Conservation (phyloP, 2,888 invertebrate species). For the Bembecia ichneumoniformis region DNA sequence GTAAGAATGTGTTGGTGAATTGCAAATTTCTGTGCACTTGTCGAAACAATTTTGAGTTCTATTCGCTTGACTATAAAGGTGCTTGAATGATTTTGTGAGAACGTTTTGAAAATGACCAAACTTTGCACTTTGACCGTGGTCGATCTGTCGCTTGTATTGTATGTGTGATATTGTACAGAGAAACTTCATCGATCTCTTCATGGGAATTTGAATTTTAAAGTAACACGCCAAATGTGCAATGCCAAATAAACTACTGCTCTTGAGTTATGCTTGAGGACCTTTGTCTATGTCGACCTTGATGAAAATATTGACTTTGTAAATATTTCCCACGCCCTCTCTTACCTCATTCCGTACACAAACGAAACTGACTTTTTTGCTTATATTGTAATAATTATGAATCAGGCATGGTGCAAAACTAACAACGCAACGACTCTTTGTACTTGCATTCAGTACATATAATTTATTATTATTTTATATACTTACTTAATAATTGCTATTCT, state of each 20-base stretch:
- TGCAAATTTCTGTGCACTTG: slow-evolving; percentile 49
- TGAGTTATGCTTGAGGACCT: slow-evolving; percentile 44
- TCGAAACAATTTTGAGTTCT: slow-evolving; percentile 20
- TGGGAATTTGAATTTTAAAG: neutral
- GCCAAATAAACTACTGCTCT: slow-evolving; percentile 20
- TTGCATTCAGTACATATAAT: slow-evolving; percentile 69
- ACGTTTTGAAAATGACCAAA: slow-evolving; percentile 17
- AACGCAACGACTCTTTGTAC: slow-evolving; percentile 32
- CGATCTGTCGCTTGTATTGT: slow-evolving; percentile 39
- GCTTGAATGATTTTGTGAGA: slow-evolving; percentile 29
- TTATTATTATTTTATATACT: slow-evolving; percentile 2
- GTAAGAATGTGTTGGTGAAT: slow-evolving; percentile 66
- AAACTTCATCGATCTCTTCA: neutral
- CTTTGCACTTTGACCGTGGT: slow-evolving; percentile 37
- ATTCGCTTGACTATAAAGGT: slow-evolving; percentile 21
- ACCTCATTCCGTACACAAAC: slow-evolving; percentile 16
- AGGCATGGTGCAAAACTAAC: slow-evolving; percentile 65
- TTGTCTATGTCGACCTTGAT: slow-evolving; percentile 71
- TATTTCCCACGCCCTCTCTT: slow-evolving; percentile 20
- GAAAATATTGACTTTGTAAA: slow-evolving; percentile 48
- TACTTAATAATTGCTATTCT: too few species aligned
- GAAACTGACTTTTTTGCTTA: slow-evolving; percentile 35
- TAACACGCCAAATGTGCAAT: neutral
- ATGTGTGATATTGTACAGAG: slow-evolving; percentile 27
- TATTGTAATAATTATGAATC: slow-evolving; percentile 46